These are phyloP conservation scores for Selenia dentaria DNA, from an alignment of 2,888 invertebrate genomes.

Conservation along the genomic window DNA sequence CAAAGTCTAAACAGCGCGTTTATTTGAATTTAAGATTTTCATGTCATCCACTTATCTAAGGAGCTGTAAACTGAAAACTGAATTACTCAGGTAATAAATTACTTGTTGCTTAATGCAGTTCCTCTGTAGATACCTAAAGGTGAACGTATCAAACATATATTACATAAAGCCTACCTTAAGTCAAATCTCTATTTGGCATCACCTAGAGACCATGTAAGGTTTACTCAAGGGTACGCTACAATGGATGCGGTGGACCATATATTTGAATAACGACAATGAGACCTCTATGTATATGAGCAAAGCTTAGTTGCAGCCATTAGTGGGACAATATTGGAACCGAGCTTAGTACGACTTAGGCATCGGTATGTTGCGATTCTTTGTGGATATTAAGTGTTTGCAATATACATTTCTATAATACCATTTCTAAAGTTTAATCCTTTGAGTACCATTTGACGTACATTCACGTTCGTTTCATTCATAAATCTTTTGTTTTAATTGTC, in stretches of 20 bases:
- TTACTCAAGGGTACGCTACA: constrained; percentile 24
- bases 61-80: too few relatives aligned
- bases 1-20: too few relatives aligned
- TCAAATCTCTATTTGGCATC: background rate
- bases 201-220: background rate
- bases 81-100: too few relatives aligned
- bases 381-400: constrained; percentile 10
- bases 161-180: background rate
- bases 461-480: too few relatives aligned
- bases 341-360: constrained; percentile 47
- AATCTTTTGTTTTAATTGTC: too few relatives aligned
- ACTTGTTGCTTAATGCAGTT: too few relatives aligned
- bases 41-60: too few relatives aligned
- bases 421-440: background rate
- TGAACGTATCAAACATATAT: too few relatives aligned
- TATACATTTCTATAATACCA: constrained; percentile 10
- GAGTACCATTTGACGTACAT: too few relatives aligned
- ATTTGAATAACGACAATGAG: constrained; percentile 18
- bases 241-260: constrained; percentile 25
- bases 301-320: constrained; percentile 47
- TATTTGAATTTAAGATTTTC: too few relatives aligned
- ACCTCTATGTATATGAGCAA: constrained; percentile 31
- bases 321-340: constrained; percentile 50
- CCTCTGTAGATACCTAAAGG: too few relatives aligned
- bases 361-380: constrained; percentile 27